These are phyloP conservation scores for Pica pica DNA, from an alignment of 2,113 vertebrate genomes.

Conservation along the genomic window DNA sequence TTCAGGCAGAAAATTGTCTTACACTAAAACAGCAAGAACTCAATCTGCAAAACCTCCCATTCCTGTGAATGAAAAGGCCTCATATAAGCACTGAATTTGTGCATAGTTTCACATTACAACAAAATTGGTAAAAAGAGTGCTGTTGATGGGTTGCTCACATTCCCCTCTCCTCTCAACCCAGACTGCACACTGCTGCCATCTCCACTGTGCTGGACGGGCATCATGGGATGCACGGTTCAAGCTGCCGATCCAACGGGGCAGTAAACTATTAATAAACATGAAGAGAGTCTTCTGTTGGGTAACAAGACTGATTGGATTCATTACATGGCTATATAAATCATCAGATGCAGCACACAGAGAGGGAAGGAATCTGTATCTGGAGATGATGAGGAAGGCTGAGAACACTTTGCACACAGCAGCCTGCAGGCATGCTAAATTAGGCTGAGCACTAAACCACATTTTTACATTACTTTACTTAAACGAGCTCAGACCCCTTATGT, in stretches of 20 bases:
- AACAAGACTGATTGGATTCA: conserved; percentile 16
- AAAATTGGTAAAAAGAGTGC: neutral
- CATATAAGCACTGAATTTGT: neutral
- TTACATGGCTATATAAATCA: conserved; percentile 1
- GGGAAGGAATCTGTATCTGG: conserved; percentile 7
- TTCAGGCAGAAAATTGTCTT: neutral
- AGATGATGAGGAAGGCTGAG: conserved; percentile 15
- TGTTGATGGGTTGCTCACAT: neutral
- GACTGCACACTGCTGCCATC: neutral
- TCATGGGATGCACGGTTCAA: neutral
- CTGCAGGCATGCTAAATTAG: conserved; percentile 11
- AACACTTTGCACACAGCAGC: neutral
- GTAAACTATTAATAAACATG: conserved; percentile 24
- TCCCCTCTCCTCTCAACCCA: neutral
- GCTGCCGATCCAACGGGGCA: neutral
- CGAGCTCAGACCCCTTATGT: neutral
- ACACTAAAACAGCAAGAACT: neutral
- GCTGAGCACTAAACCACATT: conserved; percentile 13
- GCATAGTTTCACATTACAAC: neutral
- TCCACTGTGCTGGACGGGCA: neutral
- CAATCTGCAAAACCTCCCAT: neutral
- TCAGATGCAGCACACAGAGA: neutral
- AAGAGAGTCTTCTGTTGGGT: conserved; percentile 16
- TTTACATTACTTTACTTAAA: neutral
- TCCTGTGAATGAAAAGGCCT: neutral